phyloP scores from a whole-genome alignment of 35 echinoderm and acorn worm genomes.

The Apostichopus californicus region DNA sequence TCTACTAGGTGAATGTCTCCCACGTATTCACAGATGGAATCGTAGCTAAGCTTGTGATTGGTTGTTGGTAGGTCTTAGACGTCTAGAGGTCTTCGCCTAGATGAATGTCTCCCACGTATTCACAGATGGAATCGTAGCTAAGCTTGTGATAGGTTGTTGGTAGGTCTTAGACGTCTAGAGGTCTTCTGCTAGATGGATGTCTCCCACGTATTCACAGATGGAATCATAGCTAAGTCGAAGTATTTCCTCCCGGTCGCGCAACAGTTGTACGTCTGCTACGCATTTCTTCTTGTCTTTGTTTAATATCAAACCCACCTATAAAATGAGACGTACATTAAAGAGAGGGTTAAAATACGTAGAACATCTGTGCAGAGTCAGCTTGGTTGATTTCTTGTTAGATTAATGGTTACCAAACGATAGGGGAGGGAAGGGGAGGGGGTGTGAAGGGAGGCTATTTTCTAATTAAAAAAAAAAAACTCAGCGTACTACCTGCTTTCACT shows the following conservation, averaged over 20 bases:
- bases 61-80: no score
- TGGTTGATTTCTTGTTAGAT: no score
- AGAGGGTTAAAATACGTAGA: neutral
- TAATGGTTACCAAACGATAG: no score
- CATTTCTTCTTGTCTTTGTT: constrained; percentile 80
- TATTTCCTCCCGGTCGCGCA: constrained; percentile 76
- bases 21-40: constrained; percentile 92
- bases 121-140: constrained; percentile 85
- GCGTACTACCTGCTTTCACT: no score
- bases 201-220: constrained; percentile 95
- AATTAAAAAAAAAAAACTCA: no score
- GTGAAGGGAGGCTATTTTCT: no score
- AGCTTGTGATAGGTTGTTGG: neutral
- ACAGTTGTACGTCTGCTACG: constrained; percentile 79
- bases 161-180: neutral
- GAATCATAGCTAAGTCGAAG: constrained; percentile 70
- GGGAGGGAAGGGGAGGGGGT: no score
- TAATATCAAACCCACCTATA: constrained; percentile 79
- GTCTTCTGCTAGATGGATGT: constrained; percentile 85
- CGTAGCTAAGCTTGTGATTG: constrained; percentile 55
- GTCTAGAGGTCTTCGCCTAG: constrained; percentile 62
- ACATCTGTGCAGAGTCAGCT: no score
- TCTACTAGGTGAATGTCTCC: constrained; percentile 86
- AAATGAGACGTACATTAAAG: neutral
- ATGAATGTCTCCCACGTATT: constrained; percentile 94